These are phyloP conservation scores for Pangasius larnaudii DNA, from an alignment of 2,797 vertebrate genomes.

Conservation along the genomic window DNA sequence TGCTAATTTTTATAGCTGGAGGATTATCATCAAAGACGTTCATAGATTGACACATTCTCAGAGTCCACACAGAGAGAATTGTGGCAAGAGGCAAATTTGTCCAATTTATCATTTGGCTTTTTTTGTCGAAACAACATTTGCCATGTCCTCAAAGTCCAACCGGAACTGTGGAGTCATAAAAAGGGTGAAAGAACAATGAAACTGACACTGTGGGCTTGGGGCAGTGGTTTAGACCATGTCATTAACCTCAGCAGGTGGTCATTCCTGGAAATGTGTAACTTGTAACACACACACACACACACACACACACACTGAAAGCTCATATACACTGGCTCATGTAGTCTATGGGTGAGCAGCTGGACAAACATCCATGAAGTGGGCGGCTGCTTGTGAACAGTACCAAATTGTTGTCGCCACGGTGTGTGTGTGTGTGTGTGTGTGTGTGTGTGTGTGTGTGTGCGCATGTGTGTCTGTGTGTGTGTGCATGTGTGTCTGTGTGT, in stretches of 20 bases:
- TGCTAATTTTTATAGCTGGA: neutral
- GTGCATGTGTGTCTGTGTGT: constrained; percentile 8
- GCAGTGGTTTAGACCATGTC: constrained; percentile 41
- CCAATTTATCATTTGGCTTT: neutral
- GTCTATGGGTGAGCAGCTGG: constrained; percentile 71
- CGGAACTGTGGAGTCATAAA: constrained; percentile 27
- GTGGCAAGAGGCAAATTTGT: neutral
- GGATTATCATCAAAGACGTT: neutral
- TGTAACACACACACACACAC: constrained; percentile 31
- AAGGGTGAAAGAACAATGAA: constrained; percentile 36
- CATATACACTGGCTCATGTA: constrained; percentile 62
- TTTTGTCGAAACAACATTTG: neutral
- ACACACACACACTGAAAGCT: constrained; percentile 48
- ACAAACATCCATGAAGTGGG: constrained; percentile 73
- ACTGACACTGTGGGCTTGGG: constrained; percentile 38
- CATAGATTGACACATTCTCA: neutral
- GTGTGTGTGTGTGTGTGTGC: constrained; percentile 39
- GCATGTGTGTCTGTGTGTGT: constrained; percentile 15
- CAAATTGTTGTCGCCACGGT: constrained; percentile 67
- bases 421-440: constrained; percentile 58
- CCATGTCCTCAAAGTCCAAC: constrained; percentile 9
- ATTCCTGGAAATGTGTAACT: constrained; percentile 55
- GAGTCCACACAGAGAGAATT: neutral
- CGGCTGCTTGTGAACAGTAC: constrained; percentile 65
- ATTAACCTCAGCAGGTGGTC: constrained; percentile 53